Evolutionary conservation across 2,113 vertebrate species (phyloP).

Genomic region (Chaenogobius annularis): DNA sequence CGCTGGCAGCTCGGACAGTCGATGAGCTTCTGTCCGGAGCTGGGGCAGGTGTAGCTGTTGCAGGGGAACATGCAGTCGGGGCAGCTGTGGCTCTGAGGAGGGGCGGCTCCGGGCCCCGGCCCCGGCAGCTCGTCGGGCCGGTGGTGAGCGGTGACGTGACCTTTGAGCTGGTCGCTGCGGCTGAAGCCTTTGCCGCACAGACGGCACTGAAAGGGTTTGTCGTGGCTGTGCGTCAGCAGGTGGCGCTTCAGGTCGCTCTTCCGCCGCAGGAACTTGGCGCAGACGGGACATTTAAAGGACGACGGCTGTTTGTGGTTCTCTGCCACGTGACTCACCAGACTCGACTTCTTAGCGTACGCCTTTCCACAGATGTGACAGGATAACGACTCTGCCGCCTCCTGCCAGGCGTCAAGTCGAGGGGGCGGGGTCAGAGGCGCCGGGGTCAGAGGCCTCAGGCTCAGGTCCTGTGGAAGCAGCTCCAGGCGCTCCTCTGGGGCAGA

Average conservation of each 20-base stretch:
- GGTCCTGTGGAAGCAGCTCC: neutral
- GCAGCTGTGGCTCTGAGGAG: neutral
- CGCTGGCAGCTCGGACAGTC: neutral
- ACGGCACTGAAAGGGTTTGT: neutral
- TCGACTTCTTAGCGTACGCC: neutral
- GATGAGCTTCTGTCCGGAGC: neutral
- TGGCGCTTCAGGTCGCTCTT: conserved; percentile 2
- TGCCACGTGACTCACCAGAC: neutral
- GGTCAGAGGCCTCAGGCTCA: neutral
- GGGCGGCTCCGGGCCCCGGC: neutral
- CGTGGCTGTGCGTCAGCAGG: neutral
- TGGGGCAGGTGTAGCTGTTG: neutral
- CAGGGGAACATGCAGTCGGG: conserved; percentile 1
- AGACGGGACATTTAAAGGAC: neutral
- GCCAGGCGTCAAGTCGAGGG: neutral
- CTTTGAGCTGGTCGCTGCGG: neutral
- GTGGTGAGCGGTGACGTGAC: neutral
- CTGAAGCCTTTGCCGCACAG: neutral
- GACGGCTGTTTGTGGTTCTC: conserved; percentile 1
- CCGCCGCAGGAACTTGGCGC: neutral
- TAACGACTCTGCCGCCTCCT: neutral
- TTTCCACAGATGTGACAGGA: neutral
- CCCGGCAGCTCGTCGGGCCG: neutral
- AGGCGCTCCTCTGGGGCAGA: no score
- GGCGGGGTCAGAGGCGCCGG: neutral